Conservation (phyloP, 2,888 invertebrate species). For the Eutolmus rufibarbis region DNA sequence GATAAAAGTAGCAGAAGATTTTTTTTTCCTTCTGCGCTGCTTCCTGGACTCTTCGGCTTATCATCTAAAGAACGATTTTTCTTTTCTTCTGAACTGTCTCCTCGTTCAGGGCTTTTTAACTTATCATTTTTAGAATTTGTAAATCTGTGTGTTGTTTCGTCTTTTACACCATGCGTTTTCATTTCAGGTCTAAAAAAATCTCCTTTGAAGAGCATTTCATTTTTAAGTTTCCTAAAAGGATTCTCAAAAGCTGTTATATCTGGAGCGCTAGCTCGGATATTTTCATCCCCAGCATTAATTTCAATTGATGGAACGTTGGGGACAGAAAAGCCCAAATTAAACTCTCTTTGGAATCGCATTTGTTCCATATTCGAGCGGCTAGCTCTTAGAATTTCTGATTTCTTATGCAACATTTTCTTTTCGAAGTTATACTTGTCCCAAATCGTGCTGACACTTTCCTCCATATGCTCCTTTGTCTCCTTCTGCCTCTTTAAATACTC, state of each 20-base stretch:
- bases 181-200: neutral
- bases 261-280: neutral
- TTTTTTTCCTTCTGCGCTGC: neutral
- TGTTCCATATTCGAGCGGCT: neutral
- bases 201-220: neutral
- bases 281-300: neutral
- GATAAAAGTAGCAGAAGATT: neutral
- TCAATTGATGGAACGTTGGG: neutral
- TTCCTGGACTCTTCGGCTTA: neutral
- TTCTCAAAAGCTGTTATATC: conserved; percentile 47
- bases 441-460: conserved; percentile 48
- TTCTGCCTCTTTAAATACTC: conserved; percentile 55
- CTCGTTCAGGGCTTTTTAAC: neutral
- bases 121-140: neutral
- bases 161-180: neutral
- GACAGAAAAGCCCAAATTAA: neutral
- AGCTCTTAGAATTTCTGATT: neutral
- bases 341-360: neutral
- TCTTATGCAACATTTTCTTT: conserved; percentile 47
- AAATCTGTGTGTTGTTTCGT: neutral
- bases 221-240: conserved; percentile 46
- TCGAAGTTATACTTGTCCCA: conserved; percentile 50
- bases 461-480: conserved; percentile 48
- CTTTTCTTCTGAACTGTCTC: neutral
- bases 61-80: neutral